Conservation (phyloP, 1,140 invertebrate species). For the Drosophila quadrilineata region DNA sequence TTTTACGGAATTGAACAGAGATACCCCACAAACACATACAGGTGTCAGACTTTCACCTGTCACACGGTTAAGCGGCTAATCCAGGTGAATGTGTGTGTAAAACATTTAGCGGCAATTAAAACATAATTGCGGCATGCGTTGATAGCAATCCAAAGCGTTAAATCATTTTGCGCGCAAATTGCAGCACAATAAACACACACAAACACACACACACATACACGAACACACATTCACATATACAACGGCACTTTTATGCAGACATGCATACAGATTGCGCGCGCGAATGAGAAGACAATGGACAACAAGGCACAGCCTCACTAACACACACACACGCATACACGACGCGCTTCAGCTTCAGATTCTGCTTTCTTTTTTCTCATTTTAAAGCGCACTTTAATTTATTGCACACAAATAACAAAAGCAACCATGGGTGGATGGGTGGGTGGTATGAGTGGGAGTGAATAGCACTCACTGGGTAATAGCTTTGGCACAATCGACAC, state of each 20-base stretch:
- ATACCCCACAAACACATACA: slow-evolving; percentile 4
- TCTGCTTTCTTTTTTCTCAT: slow-evolving; percentile 20
- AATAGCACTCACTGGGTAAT: not conserved
- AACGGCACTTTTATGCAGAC: not conserved
- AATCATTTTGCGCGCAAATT: slow-evolving; percentile 64
- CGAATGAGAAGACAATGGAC: slow-evolving; percentile 30
- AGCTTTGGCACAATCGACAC: slow-evolving; percentile 12
- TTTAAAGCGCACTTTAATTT: slow-evolving; percentile 52
- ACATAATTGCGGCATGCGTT: slow-evolving; percentile 69
- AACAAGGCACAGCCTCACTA: not conserved
- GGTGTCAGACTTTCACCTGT: slow-evolving; percentile 22
- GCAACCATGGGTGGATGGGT: not conserved
- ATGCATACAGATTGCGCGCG: slow-evolving; percentile 48
- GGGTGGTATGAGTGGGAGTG: not conserved
- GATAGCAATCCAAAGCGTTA: slow-evolving; percentile 64
- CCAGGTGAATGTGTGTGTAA: slow-evolving; percentile 63
- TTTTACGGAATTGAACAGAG: not conserved
- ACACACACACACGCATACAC: not conserved
- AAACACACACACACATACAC: not conserved
- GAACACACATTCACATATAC: not conserved
- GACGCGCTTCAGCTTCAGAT: slow-evolving; percentile 17
- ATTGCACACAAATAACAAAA: slow-evolving; percentile 42
- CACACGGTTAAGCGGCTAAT: slow-evolving; percentile 38
- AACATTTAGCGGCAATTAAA: slow-evolving; percentile 73
- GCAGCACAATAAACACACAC: slow-evolving; percentile 26